Conservation (phyloP, 2,797 vertebrate genomes). For the Protonibea diacanthus region DNA sequence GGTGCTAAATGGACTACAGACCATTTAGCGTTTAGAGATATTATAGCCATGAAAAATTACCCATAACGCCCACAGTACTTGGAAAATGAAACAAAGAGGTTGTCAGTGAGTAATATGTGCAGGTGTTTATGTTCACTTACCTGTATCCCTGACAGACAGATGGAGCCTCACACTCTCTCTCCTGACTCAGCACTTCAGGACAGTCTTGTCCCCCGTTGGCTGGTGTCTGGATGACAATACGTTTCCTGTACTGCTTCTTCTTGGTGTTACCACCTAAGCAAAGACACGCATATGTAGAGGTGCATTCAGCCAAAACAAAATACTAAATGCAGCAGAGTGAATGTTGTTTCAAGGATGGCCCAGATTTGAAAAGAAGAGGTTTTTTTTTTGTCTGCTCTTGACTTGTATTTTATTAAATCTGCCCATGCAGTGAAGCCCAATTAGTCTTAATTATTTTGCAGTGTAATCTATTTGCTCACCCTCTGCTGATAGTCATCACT, state of each 20-base stretch:
- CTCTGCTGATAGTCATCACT: slow-evolving; percentile 22
- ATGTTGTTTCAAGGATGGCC: neutral
- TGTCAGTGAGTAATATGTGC: neutral
- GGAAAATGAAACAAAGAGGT: too few relatives aligned
- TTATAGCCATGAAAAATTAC: neutral
- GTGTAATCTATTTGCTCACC: slow-evolving; percentile 4
- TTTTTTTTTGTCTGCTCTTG: neutral
- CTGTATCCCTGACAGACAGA: slow-evolving; percentile 91
- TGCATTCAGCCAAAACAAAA: neutral
- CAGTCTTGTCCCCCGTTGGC: slow-evolving; percentile 95
- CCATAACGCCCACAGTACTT: neutral
- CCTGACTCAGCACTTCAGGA: slow-evolving; percentile 91
- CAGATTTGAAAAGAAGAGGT: slow-evolving; percentile 4
- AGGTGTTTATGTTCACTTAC: slow-evolving; percentile 56
- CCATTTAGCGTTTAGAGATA: too few relatives aligned
- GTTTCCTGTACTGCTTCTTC: slow-evolving; percentile 91
- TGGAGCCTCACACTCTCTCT: slow-evolving; percentile 90
- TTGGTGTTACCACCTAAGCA: slow-evolving; percentile 71
- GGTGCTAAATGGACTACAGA: too few relatives aligned
- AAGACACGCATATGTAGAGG: neutral
- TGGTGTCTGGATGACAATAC: slow-evolving; percentile 91
- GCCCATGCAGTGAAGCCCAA: slow-evolving; percentile 2
- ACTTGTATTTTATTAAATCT: neutral
- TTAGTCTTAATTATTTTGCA: neutral
- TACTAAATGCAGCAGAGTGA: neutral